These are phyloP conservation scores for Trisateles emortualis DNA, from an alignment of 2,888 invertebrate genomes.

Conservation along the genomic window DNA sequence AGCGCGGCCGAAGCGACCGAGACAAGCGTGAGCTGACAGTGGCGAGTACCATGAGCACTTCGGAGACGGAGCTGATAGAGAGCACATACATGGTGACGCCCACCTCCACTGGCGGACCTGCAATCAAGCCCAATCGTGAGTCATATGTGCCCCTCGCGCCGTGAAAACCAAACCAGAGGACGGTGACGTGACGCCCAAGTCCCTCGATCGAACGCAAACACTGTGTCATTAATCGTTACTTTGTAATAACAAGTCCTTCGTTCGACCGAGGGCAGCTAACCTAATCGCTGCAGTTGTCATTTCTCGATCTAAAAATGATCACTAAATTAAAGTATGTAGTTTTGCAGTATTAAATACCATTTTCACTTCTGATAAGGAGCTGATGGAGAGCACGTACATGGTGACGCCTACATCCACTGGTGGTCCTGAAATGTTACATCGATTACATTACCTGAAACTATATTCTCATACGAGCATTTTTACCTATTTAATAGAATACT, in stretches of 20 bases:
- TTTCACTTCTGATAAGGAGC: conserved; percentile 95
- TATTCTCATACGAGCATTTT: conserved; percentile 18
- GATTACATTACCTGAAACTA: conserved; percentile 56
- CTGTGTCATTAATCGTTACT: conserved; percentile 9
- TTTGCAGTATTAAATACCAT: conserved; percentile 81
- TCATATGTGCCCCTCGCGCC: conserved; percentile 70
- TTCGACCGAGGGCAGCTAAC: conserved; percentile 63
- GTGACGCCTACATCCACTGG: conserved; percentile 94
- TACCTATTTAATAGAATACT: not conserved
- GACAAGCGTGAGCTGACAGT: conserved; percentile 83
- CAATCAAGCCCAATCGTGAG: conserved; percentile 88
- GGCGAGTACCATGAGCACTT: conserved; percentile 97
- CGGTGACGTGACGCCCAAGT: conserved; percentile 68
- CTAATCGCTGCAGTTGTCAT: conserved; percentile 48
- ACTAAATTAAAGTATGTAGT: conserved; percentile 68
- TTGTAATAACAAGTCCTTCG: conserved; percentile 36
- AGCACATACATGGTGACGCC: conserved; percentile 99
- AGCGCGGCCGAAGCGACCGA: conserved; percentile 72
- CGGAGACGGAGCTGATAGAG: conserved; percentile 99
- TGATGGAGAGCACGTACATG: conserved; percentile 95
- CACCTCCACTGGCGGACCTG: conserved; percentile 99
- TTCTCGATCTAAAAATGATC: conserved; percentile 56
- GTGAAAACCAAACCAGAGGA: conserved; percentile 81
- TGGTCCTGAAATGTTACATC: conserved; percentile 88
- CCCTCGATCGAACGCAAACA: conserved; percentile 61